Evolutionary conservation across 64 coral and sea anemone genomes (phyloP), one percentile per base, ranked within the genome.

Genomic region (Montipora cactus): DNA sequence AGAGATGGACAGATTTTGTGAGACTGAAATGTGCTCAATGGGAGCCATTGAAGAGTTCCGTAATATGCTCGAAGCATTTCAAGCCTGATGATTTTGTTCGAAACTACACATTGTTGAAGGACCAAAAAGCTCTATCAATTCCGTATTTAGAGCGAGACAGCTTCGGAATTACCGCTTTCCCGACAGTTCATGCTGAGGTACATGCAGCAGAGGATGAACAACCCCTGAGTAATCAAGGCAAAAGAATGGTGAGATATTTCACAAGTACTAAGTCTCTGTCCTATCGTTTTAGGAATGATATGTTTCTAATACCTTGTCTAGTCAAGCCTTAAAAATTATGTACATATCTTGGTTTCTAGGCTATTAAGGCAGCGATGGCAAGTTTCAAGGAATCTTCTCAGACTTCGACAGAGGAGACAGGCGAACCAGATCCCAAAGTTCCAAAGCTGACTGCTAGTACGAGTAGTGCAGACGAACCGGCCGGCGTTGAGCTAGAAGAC

Each of bases 1-100:
- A 82, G 62, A 62, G 45, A 28, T 91, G 79, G 79, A 45, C 81
- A 67, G 66, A 91, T 48, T 91, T 91, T 59, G 79, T 90, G 5
- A 62, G 74, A 57, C 55, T 62, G 7, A 37, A 89, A 7, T 53
- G 75, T 16, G 59, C 74, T 14, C 8, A 55, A 25, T 25, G 23
- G 23, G 23, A 25, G 77, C 87, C 87, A 77, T 37, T 45, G 15
- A 25, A 68, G 62, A n/a, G 66, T 37, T 87, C 83, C 5, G 83
- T 21, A n/a, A 21, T 87, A 49, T 87, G 83, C 46, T 87, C 83
- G 8, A 87, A 87, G 44, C 83, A 72, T 72, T 87, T 87, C 61
- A 87, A 68, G 44, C 19, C 37, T 2, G 21, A 67, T 48, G 83
- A 72, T 16, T 87, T 47, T 70, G 64, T 69, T 20, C 20, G 10